Evolutionary conservation across 2,888 invertebrate genomes (phyloP).

Genomic region (Colletes collaris): DNA sequence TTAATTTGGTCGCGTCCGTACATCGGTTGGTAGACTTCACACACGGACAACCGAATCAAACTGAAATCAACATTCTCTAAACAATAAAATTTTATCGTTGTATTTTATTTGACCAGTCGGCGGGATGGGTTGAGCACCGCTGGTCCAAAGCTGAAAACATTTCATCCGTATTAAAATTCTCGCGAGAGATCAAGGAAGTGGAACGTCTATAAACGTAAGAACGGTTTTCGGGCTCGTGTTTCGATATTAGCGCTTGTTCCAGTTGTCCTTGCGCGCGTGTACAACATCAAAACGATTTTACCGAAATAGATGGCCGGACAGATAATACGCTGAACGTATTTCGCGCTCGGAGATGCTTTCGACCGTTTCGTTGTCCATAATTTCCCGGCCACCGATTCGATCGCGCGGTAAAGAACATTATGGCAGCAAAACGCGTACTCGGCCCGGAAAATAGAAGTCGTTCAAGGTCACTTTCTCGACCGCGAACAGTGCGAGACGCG

Average conservation of each 20-base stretch:
- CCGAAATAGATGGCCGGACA: constrained; percentile 22
- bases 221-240: not conserved
- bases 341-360: constrained; percentile 9
- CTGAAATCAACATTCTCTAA: too few relatives aligned
- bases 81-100: too few relatives aligned
- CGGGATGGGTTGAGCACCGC: too few relatives aligned
- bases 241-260: not conserved
- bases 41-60: too few relatives aligned
- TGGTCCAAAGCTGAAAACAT: too few relatives aligned
- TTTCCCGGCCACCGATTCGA: constrained; percentile 14
- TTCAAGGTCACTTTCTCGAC: constrained; percentile 3
- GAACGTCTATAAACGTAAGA: not conserved
- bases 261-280: constrained; percentile 13
- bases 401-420: not conserved
- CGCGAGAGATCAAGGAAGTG: not conserved
- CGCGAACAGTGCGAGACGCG: not conserved
- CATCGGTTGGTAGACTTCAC: too few relatives aligned
- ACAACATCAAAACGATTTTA: constrained; percentile 20
- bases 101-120: too few relatives aligned
- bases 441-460: not conserved
- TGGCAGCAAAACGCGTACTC: not conserved
- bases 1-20: too few relatives aligned
- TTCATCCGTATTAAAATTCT: too few relatives aligned
- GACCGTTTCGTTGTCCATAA: constrained; percentile 28
- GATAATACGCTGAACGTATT: constrained; percentile 45